These are phyloP conservation scores for Tetragnatha versicolor DNA, from an alignment of 1,140 invertebrate species.

Conservation along the genomic window DNA sequence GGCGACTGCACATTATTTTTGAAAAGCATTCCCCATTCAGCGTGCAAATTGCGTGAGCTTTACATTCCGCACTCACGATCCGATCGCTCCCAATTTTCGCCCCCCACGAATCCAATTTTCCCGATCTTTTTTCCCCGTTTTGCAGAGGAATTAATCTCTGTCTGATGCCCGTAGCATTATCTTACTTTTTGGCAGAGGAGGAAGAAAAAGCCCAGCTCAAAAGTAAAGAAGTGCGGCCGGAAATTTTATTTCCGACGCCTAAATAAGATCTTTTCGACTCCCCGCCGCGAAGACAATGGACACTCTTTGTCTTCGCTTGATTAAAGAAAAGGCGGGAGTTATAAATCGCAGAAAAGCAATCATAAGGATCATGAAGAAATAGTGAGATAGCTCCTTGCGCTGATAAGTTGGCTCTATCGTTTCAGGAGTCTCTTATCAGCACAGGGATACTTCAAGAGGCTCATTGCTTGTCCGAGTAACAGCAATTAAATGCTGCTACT, in stretches of 20 bases:
- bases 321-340: conserved; percentile 16
- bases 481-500: conserved; percentile 27
- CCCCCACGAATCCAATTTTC: not conserved
- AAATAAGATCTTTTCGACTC: conserved; percentile 29
- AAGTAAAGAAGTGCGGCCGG: conserved; percentile 6
- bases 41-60: conserved; percentile 19
- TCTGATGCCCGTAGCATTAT: conserved; percentile 34
- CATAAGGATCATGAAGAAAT: conserved; percentile 30
- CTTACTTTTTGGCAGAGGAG: not conserved
- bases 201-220: not conserved
- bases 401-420: conserved; percentile 13
- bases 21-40: not conserved
- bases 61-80: conserved; percentile 1
- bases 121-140: not conserved
- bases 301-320: conserved; percentile 8
- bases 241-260: conserved; percentile 39
- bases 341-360: conserved; percentile 23
- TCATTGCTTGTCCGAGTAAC: conserved; percentile 9
- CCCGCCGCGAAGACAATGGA: not conserved
- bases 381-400: not conserved
- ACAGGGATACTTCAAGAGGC: conserved; percentile 6
- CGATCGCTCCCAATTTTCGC: conserved; percentile 10
- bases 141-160: conserved; percentile 29
- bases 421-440: conserved; percentile 21
- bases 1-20: too few species aligned